phyloP scores from a whole-genome alignment of 2,113 vertebrate genomes.

The Equus przewalskii region DNA sequence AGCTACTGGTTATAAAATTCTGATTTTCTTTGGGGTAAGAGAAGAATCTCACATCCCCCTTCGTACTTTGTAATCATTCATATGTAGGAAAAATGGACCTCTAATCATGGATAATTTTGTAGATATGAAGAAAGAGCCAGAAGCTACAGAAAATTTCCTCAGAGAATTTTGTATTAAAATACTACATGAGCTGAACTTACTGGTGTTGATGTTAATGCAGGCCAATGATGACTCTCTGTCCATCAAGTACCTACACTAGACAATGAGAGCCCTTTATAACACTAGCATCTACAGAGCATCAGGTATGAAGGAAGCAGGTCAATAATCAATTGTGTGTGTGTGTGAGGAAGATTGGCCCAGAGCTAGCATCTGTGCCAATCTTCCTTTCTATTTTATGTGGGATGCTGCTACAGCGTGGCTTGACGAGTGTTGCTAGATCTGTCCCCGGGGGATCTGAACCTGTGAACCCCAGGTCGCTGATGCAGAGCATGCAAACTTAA shows the following conservation, averaged over 20 bases:
- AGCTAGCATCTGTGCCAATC: too few species aligned
- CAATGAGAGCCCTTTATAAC: rapidly evolving
- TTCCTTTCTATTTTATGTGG: too few species aligned
- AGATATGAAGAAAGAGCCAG: background rate
- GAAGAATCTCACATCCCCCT: background rate
- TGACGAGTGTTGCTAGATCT: too few species aligned
- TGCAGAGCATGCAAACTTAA: too few species aligned
- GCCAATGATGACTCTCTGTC: too few species aligned
- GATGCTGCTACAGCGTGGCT: too few species aligned
- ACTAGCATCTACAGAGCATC: background rate
- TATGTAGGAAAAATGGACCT: background rate
- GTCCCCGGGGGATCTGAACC: too few species aligned
- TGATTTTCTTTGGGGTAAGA: background rate
- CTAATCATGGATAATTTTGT: background rate
- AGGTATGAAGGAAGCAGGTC: background rate
- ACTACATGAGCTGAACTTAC: background rate
- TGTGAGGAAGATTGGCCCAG: too few species aligned
- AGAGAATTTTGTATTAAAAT: background rate
- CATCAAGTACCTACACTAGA: rapidly evolving
- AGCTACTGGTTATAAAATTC: background rate
- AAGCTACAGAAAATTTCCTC: background rate
- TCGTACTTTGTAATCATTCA: background rate
- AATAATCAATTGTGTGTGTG: background rate
- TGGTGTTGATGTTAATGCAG: background rate
- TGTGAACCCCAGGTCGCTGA: too few species aligned